These are phyloP conservation scores for Himantopus leucocephalus DNA, from an alignment of 2,113 vertebrate genomes.

Conservation along the genomic window DNA sequence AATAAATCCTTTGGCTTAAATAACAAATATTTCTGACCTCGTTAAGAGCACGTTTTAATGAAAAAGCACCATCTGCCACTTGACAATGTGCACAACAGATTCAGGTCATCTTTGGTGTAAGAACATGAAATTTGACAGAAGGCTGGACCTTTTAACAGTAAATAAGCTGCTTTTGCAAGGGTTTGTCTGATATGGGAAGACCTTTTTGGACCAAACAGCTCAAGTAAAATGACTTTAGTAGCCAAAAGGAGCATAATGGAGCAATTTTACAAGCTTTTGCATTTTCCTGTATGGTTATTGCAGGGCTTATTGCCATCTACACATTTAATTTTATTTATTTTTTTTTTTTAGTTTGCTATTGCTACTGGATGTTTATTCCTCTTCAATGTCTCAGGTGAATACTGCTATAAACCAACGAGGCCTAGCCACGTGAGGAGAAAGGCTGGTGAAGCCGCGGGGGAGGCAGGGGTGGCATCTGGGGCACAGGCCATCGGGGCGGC, in stretches of 20 bases:
- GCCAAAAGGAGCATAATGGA: not conserved
- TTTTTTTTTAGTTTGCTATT: not conserved
- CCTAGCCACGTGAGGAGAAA: not conserved
- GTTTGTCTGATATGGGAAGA: not conserved
- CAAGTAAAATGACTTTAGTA: not conserved
- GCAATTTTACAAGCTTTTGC: not conserved
- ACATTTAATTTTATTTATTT: not conserved
- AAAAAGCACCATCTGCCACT: not conserved
- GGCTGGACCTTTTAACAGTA: accelerated
- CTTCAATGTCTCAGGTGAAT: not conserved
- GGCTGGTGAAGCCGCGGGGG: not conserved
- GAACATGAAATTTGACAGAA: not conserved
- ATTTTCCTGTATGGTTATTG: accelerated
- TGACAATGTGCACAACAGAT: too few relatives aligned
- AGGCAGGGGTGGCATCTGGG: not conserved
- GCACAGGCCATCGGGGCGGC: accelerated
- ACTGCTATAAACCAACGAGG: not conserved
- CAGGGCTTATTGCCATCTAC: not conserved
- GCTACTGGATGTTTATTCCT: not conserved
- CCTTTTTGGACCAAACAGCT: not conserved
- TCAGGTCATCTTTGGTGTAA: not conserved
- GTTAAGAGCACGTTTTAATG: not conserved
- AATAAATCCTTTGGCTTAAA: not conserved
- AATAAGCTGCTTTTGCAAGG: not conserved
- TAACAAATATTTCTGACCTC: not conserved